phyloP scores from a whole-genome alignment of 2,888 invertebrate species.

The Hetaerina titia region DNA sequence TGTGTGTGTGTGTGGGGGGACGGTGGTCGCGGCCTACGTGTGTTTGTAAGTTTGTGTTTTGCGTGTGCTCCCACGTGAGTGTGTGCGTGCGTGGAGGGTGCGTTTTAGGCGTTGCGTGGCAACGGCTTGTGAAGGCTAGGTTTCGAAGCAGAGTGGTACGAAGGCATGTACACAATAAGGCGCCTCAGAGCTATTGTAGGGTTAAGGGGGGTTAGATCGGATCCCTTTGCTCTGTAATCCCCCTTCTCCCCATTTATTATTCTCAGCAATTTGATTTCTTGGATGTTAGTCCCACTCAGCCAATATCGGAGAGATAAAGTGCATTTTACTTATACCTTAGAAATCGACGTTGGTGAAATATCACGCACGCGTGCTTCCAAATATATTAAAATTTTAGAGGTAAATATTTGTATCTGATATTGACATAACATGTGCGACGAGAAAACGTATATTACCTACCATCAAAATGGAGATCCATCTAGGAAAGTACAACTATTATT shows the following conservation, averaged over 20 bases:
- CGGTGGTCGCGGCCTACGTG: not conserved
- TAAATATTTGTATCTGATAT: no score
- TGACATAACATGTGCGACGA: no score
- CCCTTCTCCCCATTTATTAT: not conserved
- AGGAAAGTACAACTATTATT: no score
- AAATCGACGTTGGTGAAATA: no score
- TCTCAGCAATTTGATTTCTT: not conserved
- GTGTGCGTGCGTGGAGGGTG: not conserved
- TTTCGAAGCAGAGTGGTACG: not conserved
- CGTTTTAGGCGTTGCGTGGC: constrained; percentile 39
- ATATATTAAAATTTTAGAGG: no score
- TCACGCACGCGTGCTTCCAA: no score
- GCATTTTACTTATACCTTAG: no score
- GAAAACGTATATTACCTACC: no score
- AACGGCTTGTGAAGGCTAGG: not conserved
- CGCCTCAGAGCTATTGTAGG: not conserved
- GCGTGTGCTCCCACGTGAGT: not conserved
- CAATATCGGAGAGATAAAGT: not conserved
- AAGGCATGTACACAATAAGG: not conserved
- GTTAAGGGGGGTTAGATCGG: not conserved
- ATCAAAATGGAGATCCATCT: no score
- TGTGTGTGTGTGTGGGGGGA: constrained; percentile 34
- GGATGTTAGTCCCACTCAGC: not conserved
- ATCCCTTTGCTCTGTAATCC: not conserved
- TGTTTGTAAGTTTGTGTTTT: not conserved